Percentiles rank a stretch among this genome's conserved stretches.
These are phyloP conservation scores for Hemicrepidius hirtus DNA, from an alignment of 2,888 invertebrate genomes.

Conservation along the genomic window DNA sequence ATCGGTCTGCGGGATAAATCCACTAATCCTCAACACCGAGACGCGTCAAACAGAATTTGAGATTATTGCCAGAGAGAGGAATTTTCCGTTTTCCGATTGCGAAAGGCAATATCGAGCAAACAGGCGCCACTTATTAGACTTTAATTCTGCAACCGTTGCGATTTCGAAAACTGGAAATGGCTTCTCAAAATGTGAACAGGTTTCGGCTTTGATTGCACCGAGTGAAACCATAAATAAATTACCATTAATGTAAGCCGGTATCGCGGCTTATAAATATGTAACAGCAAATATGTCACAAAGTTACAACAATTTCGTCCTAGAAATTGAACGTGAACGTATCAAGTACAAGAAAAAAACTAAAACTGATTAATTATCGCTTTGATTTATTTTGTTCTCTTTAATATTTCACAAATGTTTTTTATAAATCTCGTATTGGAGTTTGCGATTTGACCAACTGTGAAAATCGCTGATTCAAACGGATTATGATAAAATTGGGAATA, in stretches of 20 bases:
- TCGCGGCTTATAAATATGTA: constrained; percentile 27
- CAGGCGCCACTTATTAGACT: constrained; percentile 18
- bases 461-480: too few relatives aligned
- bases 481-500: too few relatives aligned
- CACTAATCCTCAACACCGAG: constrained; percentile 35
- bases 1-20: constrained; percentile 20
- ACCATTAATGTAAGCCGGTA: constrained; percentile 19
- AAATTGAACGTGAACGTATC: constrained; percentile 9
- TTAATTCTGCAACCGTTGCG: constrained; percentile 17
- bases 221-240: constrained; percentile 26
- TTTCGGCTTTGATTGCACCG: constrained; percentile 9
- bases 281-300: constrained; percentile 14
- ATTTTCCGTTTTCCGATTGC: constrained; percentile 29
- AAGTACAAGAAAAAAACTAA: constrained; percentile 9
- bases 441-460: too few relatives aligned
- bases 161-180: constrained; percentile 11
- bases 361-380: constrained; percentile 11
- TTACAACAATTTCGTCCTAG: constrained; percentile 4
- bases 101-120: constrained; percentile 28
- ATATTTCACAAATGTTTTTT: too few relatives aligned
- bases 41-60: constrained; percentile 36
- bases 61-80: constrained; percentile 31
- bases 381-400: constrained; percentile 8
- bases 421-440: too few relatives aligned
- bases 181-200: neutral